Base-by-base conservation (phyloP, 2,888 invertebrate genomes). In the Melieria crassipennis region DNA sequence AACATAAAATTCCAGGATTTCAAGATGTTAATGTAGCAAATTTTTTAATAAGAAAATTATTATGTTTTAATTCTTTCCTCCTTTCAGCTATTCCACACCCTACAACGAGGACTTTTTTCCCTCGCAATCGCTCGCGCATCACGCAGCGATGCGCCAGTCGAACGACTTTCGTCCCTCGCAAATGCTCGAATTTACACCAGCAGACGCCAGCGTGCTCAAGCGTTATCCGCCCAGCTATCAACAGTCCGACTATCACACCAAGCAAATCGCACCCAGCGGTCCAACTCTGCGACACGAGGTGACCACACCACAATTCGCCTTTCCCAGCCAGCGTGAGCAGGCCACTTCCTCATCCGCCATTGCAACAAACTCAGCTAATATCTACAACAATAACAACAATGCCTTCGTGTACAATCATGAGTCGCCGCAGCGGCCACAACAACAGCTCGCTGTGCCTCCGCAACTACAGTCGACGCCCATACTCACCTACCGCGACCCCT, bases 401-500 rank as follows among this genome's bases (percentile, higher is more conserved):
- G 16, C 48, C 43, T 47, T 58, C 62, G 66, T 62, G 16, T 62
- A 66, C 45, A 43, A 60, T 7, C 55, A 61, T 47, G 64, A 6
- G 46, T 46, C 62, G 50, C 56, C 66, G 16, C 63, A 66, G 11
- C 70, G 50, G 30, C 70, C 57, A 65, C 73, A 65, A 16, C 66
- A 71, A 47, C 65, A 64, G 13, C 65, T 73, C 46, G 73, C 79
- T 13, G 70, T 80, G 64, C 80, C 83, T 56, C 78, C 75, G 65
- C 74, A 77, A 70, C 69, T 79, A 69, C 77, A 75, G 65, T 73
- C 82, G 6, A 84, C 82, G 47, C 83, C 83, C 7, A 83, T 84
- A 71, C 79, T 80, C 56, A 81, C 79, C 76, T 84, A 84, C 70
- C 73, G 80, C 65, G 83, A 84, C 77, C 84, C 81, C 7, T 82